phyloP scores from a whole-genome alignment of 2,113 vertebrate species.

The Suricata suricatta region DNA sequence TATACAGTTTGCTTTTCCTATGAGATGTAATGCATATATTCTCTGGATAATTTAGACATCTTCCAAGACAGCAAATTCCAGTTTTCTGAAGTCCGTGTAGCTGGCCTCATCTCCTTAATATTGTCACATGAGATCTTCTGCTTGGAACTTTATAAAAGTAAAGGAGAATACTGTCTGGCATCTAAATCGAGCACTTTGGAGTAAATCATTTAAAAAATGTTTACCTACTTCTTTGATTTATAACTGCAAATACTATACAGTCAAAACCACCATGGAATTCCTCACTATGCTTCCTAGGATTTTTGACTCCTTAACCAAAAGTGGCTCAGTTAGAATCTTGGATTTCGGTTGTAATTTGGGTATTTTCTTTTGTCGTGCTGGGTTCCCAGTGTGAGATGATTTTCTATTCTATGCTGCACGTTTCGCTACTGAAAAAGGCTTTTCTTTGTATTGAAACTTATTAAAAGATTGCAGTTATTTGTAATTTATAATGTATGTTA shows the following conservation, averaged over 20 bases:
- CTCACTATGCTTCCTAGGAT: not conserved
- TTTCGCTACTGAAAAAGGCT: not conserved
- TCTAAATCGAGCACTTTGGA: not conserved
- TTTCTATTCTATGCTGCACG: not conserved
- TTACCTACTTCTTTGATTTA: not conserved
- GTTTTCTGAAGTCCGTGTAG: not conserved
- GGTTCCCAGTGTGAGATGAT: not conserved
- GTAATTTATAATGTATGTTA: slow-evolving; percentile 7
- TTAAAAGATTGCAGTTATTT: not conserved
- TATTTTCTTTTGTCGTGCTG: not conserved
- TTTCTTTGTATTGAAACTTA: not conserved
- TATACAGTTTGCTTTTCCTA: not conserved
- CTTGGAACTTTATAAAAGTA: not conserved
- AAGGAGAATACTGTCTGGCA: not conserved
- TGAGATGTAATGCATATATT: not conserved
- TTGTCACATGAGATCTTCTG: not conserved
- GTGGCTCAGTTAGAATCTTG: not conserved
- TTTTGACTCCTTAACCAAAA: not conserved
- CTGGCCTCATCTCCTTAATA: not conserved
- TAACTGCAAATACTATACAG: not conserved
- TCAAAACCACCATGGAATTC: not conserved
- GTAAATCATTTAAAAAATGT: not conserved
- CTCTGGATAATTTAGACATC: slow-evolving; percentile 6
- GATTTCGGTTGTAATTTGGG: not conserved
- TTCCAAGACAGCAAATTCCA: not conserved